Base-by-base conservation (phyloP, 2,113 vertebrate genomes). In the Hemicordylus capensis region DNA sequence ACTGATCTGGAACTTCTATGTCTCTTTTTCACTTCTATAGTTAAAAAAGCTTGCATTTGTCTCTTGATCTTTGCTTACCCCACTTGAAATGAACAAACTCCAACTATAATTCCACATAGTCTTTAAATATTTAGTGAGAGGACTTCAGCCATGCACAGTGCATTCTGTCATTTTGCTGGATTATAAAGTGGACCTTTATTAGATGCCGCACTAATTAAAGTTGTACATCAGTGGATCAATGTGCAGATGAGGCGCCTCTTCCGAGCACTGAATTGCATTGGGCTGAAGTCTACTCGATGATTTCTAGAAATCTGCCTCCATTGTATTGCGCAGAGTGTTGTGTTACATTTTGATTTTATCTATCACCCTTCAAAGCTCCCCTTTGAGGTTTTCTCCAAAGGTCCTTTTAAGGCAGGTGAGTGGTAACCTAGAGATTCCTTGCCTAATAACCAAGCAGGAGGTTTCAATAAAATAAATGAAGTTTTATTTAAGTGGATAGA, bases 141-240 rank as follows among this genome's bases (percentile, higher is more conserved):
- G 61, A 46, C 48, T 44, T 22, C 69, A 46, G 89, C 88, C 86
- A 88, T 54, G 39, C 56, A 31, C 59, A 80, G 1, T 84, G 72
- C 58, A 31, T 83, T 89, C 75, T 80, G 58, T 90, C 0, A 1
- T 80, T 91, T 80, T 88, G 28, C 19, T 0, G 6, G 80, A 28
- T 20, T 89, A 87, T 91, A 86, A 91, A 63, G 0, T 70, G 80
- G n/a, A 88, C 90, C 90, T 95, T 93, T 77, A 56, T 95, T 94
- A 89, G 89, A 64, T 89, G 89, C 89, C 54, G n/a, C 85, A 80
- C 92, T 95, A 93, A 95, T 95, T 95, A 94, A 94, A 94, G 91
- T 92, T 91, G 89, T 94, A 93, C 90, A 93, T 95, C 94, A 95
- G 88, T 67, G 81, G 83, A 93, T 90, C 90, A 89, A 87, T 92